These are phyloP conservation scores for Tipula helvola DNA, from an alignment of 2,888 invertebrate genomes.

Conservation along the genomic window DNA sequence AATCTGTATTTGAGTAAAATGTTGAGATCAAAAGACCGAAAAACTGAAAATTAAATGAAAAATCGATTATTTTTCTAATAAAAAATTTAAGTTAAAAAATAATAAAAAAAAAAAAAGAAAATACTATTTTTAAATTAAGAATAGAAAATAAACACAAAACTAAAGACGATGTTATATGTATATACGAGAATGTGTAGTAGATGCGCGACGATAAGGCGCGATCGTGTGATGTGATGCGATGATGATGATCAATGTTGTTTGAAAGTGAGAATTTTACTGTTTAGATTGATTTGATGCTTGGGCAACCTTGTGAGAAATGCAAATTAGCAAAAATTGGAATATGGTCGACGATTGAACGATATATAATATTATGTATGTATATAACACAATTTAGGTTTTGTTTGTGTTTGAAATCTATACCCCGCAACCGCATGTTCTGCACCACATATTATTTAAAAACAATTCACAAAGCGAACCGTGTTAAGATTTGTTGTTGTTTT, in stretches of 20 bases:
- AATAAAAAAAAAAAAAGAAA: neutral
- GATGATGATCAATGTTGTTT: neutral
- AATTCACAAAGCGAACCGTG: neutral
- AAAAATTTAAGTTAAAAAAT: constrained; percentile 4
- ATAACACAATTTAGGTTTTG: neutral
- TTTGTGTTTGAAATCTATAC: neutral
- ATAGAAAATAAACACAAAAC: neutral
- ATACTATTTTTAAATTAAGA: constrained; percentile 4
- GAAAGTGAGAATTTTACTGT: neutral
- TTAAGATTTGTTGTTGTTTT: neutral
- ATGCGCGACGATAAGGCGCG: neutral
- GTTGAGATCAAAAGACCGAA: neutral
- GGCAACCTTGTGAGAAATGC: neutral
- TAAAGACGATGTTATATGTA: neutral
- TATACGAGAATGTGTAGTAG: neutral
- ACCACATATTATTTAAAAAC: neutral
- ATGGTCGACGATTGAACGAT: neutral
- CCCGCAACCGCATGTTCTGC: neutral
- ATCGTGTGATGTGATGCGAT: neutral
- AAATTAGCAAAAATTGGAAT: neutral
- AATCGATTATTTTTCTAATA: neutral
- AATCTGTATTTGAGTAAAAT: neutral
- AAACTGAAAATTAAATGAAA: neutral
- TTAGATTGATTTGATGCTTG: neutral
- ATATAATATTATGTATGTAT: too few relatives aligned